Base-by-base conservation (phyloP, 2,113 vertebrate genomes). In the Capreolus pygargus region DNA sequence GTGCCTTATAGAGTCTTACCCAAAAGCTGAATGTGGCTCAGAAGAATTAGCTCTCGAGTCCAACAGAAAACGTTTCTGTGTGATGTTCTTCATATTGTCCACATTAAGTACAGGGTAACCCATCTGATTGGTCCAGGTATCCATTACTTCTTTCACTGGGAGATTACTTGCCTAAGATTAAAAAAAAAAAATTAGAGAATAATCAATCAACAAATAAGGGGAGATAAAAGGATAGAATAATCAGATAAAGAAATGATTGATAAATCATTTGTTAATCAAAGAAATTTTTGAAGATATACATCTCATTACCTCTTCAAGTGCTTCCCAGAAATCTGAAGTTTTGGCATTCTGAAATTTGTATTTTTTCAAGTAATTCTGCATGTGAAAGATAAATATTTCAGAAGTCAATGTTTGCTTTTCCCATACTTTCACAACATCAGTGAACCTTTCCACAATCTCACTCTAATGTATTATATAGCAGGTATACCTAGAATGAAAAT, bases 41-140 rank as follows among this genome's bases (percentile, higher is more conserved):
- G 97, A 98, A 92, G 98, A 28, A 93, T 99, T 33, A 13, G 99
- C 99, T 5, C 7, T 98, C 61, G 99, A 97, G 97, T 99, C 99
- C 98, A 99, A 98, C 23, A 99, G 99, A 95, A 99, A 99, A 64
- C 99, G 99, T 82, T 96, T 98, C 95, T 99, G 99, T 13, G 0
- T 99, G 33, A 99, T 76, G 2, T 33, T 36, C 93, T n/a, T 98
- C 57, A 2, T 82, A 1, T 0, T 33, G 50, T 5, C 50, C 92
- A 99, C 98, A 7, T 96, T 83, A 45, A 99, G 86, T 70, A 99
- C 99, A 89, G 99, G 99, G 82, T 99, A 99, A 6, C 99, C 99
- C 99, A 99, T 99, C 98, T 99, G 99, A 84, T 98, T 99, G 30
- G 99, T 99, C 99, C 99, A 99, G 5, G 99, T 99, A 94, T 99